Base-by-base conservation (phyloP, 1,140 invertebrate species). In the Polypedilum vanderplanki region DNA sequence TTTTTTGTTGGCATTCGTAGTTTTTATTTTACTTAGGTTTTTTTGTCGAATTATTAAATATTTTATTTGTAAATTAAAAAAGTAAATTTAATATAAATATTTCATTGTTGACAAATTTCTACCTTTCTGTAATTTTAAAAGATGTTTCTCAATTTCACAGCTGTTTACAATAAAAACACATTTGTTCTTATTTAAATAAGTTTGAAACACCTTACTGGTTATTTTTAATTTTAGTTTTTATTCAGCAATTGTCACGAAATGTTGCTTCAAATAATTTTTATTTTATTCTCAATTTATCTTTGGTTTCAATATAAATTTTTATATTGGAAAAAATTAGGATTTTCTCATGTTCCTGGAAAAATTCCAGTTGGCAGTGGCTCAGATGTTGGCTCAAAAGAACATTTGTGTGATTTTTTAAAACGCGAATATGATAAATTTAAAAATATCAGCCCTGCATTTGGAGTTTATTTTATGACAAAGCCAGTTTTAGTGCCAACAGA, bases 241-340 rank as follows among this genome's bases (percentile, higher is more conserved):
- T 18, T 74, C 4, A 73, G 73, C 46, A 9, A 24, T 15, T 41
- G 46, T 40, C n/a, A n/a, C n/a, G n/a, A n/a, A n/a, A 70, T 70
- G 15, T 70, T 70, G 10, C 3, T 10, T 10, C 5, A 18, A 20
- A 7, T 20, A 8, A 8, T 70, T 7, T 9, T 5, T 0, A 12
- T 7, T 10, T 3, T 70, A 20, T 18, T 7, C 2, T 10, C 8
- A 1, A 70, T 70, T 22, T 20, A 20, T 8, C 20, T 70, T 18
- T 76, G n/a, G 33, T 74, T 80, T 70, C 22, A 75, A 2, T 70
- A 70, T 74, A 73, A 7, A 78, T 81, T 7, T 79, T 77, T 15
- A 65, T 82, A 76, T 79, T 87, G 85, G 84, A 77, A 79, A 41
- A 78, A 77, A 2, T 79, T 80, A 74, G 81, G 83, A 2, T 77